These are phyloP conservation scores for Muntiacus reevesi DNA, from an alignment of 2,113 vertebrate species.

Conservation along the genomic window DNA sequence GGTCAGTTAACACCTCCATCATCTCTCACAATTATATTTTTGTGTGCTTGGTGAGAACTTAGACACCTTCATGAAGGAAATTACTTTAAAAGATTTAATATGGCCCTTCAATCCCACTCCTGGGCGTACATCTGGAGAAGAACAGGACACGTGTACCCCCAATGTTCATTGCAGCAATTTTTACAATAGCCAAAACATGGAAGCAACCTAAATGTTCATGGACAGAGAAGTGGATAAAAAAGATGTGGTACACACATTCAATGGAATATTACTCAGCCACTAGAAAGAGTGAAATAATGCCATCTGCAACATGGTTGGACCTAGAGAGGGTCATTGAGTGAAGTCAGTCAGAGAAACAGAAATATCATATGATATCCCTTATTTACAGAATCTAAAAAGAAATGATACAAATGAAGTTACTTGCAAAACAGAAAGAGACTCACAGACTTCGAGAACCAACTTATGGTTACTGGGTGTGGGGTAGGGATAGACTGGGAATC, in stretches of 20 bases:
- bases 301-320: background rate
- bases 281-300: background rate
- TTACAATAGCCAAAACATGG: background rate
- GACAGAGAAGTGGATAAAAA: background rate
- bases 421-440: background rate
- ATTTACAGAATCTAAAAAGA: background rate
- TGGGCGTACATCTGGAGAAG: background rate
- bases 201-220: background rate
- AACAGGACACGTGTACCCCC: background rate
- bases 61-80: background rate
- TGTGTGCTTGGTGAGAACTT: background rate
- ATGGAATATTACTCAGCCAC: background rate
- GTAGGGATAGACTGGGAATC: background rate
- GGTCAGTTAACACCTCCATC: background rate
- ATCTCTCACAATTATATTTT: background rate
- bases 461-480: background rate
- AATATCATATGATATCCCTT: background rate
- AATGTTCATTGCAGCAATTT: background rate
- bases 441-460: background rate
- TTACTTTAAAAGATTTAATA: background rate
- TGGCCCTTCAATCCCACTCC: background rate
- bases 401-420: background rate
- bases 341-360: background rate
- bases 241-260: background rate
- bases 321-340: rapidly evolving